Percentiles rank a stretch among this genome's conserved stretches.
Evolutionary conservation across 2,888 invertebrate genomes (phyloP).

Genomic region (Allygus modestus): DNA sequence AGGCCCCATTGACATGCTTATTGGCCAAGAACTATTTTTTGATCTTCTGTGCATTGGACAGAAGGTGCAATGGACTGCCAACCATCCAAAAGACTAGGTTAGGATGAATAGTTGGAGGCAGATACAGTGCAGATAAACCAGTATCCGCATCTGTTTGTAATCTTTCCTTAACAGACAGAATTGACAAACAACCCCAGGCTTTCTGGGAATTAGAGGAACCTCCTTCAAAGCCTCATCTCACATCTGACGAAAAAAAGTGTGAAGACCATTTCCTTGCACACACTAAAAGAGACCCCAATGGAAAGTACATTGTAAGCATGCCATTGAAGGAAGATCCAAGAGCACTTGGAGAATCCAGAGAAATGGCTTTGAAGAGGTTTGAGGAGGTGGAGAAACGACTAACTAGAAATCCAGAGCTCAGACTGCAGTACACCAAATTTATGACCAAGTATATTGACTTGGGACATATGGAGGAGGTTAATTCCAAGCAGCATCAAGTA

Average conservation of each 20-base stretch:
- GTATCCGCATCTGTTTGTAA: not conserved
- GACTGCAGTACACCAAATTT: slow-evolving; percentile 6
- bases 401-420: not conserved
- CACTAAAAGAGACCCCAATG: slow-evolving; percentile 6
- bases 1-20: not conserved
- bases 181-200: slow-evolving; percentile 6
- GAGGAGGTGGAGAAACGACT: not conserved
- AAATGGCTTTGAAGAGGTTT: not conserved
- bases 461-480: slow-evolving; percentile 17
- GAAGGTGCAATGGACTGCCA: not conserved
- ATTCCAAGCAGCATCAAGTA: too few species aligned
- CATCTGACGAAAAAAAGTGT: not conserved
- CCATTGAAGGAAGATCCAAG: not conserved
- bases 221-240: not conserved
- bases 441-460: slow-evolving; percentile 17
- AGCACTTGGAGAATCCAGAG: slow-evolving; percentile 1
- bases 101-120: slow-evolving; percentile 22
- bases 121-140: not conserved
- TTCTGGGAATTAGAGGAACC: slow-evolving; percentile 40
- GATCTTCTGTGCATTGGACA: slow-evolving; percentile 30
- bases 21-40: slow-evolving; percentile 13
- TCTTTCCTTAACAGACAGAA: not conserved
- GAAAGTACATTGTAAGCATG: not conserved
- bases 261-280: slow-evolving; percentile 7
- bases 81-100: slow-evolving; percentile 16